These are phyloP conservation scores for Marmota monax DNA, from an alignment of 2,113 vertebrate species.

Conservation along the genomic window DNA sequence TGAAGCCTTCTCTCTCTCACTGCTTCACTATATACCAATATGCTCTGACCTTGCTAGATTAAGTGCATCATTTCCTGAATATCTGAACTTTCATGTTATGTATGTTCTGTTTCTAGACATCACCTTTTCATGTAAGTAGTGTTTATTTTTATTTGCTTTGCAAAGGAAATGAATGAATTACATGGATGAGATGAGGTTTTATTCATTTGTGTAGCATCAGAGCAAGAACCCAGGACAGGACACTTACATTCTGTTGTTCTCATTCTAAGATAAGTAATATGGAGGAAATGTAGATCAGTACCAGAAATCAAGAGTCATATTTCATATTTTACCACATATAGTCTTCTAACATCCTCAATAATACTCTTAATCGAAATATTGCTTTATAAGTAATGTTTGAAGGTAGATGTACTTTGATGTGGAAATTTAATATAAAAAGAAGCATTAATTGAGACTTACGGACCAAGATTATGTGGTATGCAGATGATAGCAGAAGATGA, in stretches of 20 bases:
- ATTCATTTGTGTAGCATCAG: neutral
- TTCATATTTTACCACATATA: neutral
- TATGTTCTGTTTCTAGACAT: neutral
- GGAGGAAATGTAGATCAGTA: neutral
- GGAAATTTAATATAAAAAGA: slow-evolving; percentile 24
- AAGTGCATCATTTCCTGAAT: neutral
- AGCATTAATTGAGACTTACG: neutral
- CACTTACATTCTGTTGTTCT: neutral
- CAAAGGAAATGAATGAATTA: neutral
- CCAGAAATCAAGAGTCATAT: neutral
- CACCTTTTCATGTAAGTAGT: neutral
- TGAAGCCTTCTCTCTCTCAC: neutral
- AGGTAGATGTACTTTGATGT: neutral
- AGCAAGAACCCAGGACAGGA: neutral
- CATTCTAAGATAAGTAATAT: neutral
- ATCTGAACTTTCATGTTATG: neutral
- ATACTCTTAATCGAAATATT: neutral
- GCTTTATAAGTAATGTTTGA: slow-evolving; percentile 4
- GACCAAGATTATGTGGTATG: neutral
- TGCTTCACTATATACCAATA: neutral
- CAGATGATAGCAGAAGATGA: neutral
- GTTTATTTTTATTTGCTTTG: slow-evolving; percentile 38
- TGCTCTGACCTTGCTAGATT: neutral
- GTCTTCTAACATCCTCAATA: neutral
- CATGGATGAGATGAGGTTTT: neutral